Percentiles rank a stretch among this genome's conserved stretches.
Evolutionary conservation across 2,113 vertebrate genomes (phyloP).

Genomic region (Ramphastos sulfuratus): DNA sequence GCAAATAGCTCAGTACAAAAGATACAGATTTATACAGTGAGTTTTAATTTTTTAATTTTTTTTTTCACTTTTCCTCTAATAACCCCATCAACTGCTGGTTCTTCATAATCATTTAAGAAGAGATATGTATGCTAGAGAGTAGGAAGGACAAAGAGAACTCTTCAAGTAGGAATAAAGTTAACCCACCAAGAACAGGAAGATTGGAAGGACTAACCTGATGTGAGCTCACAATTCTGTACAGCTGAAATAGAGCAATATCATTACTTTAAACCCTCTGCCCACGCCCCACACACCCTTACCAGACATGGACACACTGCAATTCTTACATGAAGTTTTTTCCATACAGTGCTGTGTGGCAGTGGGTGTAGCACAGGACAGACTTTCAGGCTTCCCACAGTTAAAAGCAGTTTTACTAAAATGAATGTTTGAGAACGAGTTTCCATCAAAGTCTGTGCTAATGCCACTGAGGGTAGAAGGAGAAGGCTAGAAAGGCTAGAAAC

Average conservation of each 20-base stretch:
- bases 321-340: neutral
- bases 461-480: neutral
- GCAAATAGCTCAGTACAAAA: neutral
- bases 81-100: neutral
- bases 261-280: neutral
- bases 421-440: neutral
- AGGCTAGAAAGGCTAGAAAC: neutral
- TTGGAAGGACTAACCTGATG: neutral
- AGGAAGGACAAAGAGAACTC: neutral
- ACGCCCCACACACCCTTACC: accelerated
- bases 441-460: neutral
- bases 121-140: neutral
- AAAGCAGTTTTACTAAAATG: neutral
- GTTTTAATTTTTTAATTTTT: neutral
- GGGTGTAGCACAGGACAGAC: neutral
- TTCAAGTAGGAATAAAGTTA: neutral
- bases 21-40: neutral
- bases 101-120: neutral
- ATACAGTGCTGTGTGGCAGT: neutral
- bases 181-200: neutral
- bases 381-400: neutral
- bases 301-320: no score
- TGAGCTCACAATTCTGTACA: neutral
- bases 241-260: neutral
- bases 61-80: neutral